These are phyloP conservation scores for Pseudachorutes palmiensis DNA, from an alignment of 1,140 invertebrate species.

Conservation along the genomic window DNA sequence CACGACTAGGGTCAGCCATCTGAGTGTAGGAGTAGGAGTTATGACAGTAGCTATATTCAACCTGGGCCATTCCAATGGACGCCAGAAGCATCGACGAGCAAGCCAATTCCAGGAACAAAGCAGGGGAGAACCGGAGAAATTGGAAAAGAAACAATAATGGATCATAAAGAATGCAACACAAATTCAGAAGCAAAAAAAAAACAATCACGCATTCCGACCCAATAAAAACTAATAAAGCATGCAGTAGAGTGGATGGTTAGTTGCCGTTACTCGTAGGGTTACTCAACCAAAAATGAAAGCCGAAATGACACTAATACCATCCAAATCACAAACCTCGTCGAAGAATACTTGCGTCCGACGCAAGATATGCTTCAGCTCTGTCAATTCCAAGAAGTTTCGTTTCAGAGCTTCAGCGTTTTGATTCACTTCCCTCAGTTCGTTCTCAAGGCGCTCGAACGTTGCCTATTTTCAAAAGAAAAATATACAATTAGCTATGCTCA, in stretches of 20 bases:
- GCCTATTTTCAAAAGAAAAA: conserved; percentile 54
- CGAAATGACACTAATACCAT: neutral
- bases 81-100: neutral
- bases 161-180: neutral
- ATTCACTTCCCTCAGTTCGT: conserved; percentile 92
- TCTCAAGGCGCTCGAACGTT: conserved; percentile 91
- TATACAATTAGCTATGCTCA: neutral
- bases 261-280: too few relatives aligned
- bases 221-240: conserved; percentile 4
- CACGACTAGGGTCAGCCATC: conserved; percentile 83
- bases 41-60: conserved; percentile 22
- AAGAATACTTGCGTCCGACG: conserved; percentile 96
- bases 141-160: neutral
- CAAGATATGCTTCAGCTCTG: conserved; percentile 91
- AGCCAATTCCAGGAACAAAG: neutral
- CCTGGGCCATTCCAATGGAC: neutral
- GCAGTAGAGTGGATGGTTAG: too few relatives aligned
- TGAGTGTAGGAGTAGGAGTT: conserved; percentile 52
- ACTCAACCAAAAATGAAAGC: neutral
- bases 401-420: conserved; percentile 95
- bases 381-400: conserved; percentile 89
- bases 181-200: neutral
- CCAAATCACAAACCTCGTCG: conserved; percentile 68
- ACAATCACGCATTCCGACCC: neutral
- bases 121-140: neutral